Evolutionary conservation across 1,140 invertebrate species (phyloP), one percentile per base, ranked within the genome.

Genomic region (Brachionus paranguensis): DNA sequence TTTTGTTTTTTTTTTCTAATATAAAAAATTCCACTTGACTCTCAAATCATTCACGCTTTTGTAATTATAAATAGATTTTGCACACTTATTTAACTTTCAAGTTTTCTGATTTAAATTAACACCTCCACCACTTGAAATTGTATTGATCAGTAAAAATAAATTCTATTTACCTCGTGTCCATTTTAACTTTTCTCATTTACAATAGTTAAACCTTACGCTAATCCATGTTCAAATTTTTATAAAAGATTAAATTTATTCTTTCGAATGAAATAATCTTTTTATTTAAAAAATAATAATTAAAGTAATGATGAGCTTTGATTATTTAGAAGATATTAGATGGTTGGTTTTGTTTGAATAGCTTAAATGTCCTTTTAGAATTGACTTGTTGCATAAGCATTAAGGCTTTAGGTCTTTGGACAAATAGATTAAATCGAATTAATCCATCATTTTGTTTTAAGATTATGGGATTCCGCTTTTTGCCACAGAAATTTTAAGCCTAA

Each of bases 191-290:
- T 55, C 53, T 55, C 53, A 55, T 55, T 55, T 55, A n/a, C 4
- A 17, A 8, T 55, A 17, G 14, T 6, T 55, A 55, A 55, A 55
- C 53, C 53, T 17, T 7, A 55, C 11, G 33, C n/a, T 68, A 68
- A 68, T 68, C 64, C 64, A 29, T 68, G 64, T 68, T 68, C 64
- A 68, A 68, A 68, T 68, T 68, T 37, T 33, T 14, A 24, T 33
- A 68, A 68, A 37, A 68, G 64, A 68, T 68, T 68, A 68, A 68
- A 68, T 68, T 68, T 68, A 33, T 37, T 68, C 53, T 55, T 55
- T 55, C 17, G 14, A 55, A 55, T 55, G 53, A 55, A 55, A 55
- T 33, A 68, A 68, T 68, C 64, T 68, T 68, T 68, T 68, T 68
- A 33, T 68, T 68, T 37, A 37, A 33, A 33, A 37, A 55, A 55